A percentile compares a stretch with the other conserved stretches of the same genome.
Conservation (phyloP, 2,888 invertebrate genomes). For the Metellina segmentata region DNA sequence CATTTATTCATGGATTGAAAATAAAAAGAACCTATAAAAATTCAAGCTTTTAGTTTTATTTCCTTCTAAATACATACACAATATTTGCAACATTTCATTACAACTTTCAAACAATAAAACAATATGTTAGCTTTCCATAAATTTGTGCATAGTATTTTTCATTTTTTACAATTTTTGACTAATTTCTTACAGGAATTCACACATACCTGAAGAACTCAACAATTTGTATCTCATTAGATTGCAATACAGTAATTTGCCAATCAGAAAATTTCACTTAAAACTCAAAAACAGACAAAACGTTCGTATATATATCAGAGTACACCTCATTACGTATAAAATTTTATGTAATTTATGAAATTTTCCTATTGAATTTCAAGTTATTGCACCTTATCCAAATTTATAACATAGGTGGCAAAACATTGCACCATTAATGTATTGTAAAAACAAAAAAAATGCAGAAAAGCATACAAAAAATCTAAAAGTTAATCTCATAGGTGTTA, state of each 20-base stretch:
- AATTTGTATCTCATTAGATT: background rate
- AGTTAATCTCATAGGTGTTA: background rate
- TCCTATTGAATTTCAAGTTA: too few species aligned
- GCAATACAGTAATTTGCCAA: background rate
- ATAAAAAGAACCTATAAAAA: slow-evolving; percentile 7
- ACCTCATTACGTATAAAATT: background rate
- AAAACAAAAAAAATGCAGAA: background rate
- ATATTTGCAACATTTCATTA: slow-evolving; percentile 66
- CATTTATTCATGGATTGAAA: background rate
- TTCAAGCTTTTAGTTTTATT: slow-evolving; percentile 57
- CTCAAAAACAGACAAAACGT: background rate
- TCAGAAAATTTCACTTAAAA: background rate
- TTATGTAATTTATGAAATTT: too few species aligned
- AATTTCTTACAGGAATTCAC: background rate
- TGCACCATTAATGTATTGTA: background rate
- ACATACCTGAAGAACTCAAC: background rate
- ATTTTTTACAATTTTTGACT: slow-evolving; percentile 2
- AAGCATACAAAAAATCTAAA: background rate
- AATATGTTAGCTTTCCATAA: slow-evolving; percentile 30
- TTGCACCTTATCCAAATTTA: background rate
- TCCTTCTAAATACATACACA: slow-evolving; percentile 65
- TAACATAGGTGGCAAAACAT: background rate
- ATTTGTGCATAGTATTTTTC: slow-evolving; percentile 44
- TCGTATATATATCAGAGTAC: background rate
- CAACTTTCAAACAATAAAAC: slow-evolving; percentile 52